Evolutionary conservation across 2,888 invertebrate genomes (phyloP).

Genomic region (Cataglyphis albicans): DNA sequence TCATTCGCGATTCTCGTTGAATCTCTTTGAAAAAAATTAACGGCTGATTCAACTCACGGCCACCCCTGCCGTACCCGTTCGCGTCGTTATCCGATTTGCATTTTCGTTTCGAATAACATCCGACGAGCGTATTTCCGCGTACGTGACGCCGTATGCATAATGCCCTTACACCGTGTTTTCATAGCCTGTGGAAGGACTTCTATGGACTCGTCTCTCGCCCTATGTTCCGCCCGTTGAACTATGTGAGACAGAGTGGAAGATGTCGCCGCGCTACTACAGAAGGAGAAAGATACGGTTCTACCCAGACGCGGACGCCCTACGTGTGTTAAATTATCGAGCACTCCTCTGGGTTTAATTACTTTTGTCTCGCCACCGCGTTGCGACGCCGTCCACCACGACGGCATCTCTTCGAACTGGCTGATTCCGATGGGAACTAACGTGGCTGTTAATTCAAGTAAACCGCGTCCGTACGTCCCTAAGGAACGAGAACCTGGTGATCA

Average conservation of each 20-base stretch:
- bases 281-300: constrained; percentile 47
- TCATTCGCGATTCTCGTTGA: constrained; percentile 50
- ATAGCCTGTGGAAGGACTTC: constrained; percentile 38
- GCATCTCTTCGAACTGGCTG: constrained; percentile 48
- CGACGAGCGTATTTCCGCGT: constrained; percentile 36
- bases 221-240: constrained; percentile 8
- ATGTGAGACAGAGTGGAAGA: constrained; percentile 23
- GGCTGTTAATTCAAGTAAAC: constrained; percentile 64
- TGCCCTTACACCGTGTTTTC: constrained; percentile 30
- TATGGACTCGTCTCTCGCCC: constrained; percentile 17
- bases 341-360: constrained; percentile 79
- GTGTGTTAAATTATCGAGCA: constrained; percentile 79
- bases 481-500: not conserved
- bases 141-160: constrained; percentile 47
- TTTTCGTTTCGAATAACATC: constrained; percentile 66
- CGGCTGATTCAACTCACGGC: constrained; percentile 51
- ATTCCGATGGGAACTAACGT: constrained; percentile 64
- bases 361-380: constrained; percentile 69
- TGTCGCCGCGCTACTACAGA: constrained; percentile 3
- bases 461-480: constrained; percentile 6
- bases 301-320: constrained; percentile 61
- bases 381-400: constrained; percentile 58
- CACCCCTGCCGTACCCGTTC: constrained; percentile 48
- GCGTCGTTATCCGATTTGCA: constrained; percentile 66
- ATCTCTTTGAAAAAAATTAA: constrained; percentile 68